A percentile compares a stretch with the other conserved stretches of the same genome.
phyloP scores from a whole-genome alignment of 2,797 vertebrate genomes.

The Aphelocoma californica region DNA sequence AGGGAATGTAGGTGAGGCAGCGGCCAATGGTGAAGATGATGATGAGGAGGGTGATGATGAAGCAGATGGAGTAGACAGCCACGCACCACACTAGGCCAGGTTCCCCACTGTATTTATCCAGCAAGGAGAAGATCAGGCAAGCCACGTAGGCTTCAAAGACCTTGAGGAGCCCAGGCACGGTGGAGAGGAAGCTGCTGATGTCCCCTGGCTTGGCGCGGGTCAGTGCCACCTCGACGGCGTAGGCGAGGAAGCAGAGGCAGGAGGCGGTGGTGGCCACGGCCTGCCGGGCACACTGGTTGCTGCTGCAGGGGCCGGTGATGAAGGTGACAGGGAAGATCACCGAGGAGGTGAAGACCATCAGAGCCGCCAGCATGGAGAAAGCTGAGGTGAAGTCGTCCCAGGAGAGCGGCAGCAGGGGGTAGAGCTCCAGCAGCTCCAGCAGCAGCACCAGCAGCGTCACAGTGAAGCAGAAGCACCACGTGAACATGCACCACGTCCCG shows the following conservation, averaged over 20 bases:
- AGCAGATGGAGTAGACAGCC: conserved; percentile 84
- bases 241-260: conserved; percentile 80
- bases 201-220: conserved; percentile 80
- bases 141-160: conserved; percentile 86
- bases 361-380: conserved; percentile 82
- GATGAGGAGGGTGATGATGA: conserved; percentile 80
- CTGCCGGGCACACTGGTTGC: background rate
- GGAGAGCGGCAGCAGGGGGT: conserved; percentile 75
- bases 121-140: conserved; percentile 82
- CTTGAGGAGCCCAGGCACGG: conserved; percentile 85
- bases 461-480: conserved; percentile 85
- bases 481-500: conserved; percentile 86
- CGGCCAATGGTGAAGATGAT: conserved; percentile 81
- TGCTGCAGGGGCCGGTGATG: background rate
- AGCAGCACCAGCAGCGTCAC: conserved; percentile 79
- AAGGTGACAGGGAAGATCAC: conserved; percentile 77
- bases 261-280: conserved; percentile 78
- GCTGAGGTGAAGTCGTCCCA: conserved; percentile 87
- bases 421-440: conserved; percentile 77
- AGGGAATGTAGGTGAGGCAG: conserved; percentile 75
- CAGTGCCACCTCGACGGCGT: conserved; percentile 80
- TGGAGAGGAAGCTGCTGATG: conserved; percentile 85
- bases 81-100: conserved; percentile 81
- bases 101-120: rapidly evolving
- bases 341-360: conserved; percentile 84